phyloP scores from a whole-genome alignment of 1,140 invertebrate species.

The Leptonema lineaticorne region DNA sequence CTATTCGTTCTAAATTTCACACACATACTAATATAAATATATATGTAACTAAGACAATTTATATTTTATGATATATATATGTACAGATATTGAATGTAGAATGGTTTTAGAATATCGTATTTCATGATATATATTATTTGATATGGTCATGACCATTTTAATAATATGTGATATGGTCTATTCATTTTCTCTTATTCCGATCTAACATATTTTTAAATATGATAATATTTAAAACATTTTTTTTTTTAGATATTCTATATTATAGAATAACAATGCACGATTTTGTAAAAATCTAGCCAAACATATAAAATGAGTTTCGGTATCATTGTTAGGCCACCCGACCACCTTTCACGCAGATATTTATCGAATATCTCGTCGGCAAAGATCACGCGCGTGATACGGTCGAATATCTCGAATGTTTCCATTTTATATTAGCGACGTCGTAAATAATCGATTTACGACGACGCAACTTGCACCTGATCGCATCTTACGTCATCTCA shows the following conservation, averaged over 20 bases:
- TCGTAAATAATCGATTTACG: not conserved
- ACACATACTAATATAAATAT: not conserved
- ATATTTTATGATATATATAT: no score
- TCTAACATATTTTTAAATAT: no score
- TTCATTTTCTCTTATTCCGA: no score
- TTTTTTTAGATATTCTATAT: no score
- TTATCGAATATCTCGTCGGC: constrained; percentile 20
- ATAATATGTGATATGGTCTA: no score
- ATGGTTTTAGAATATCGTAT: no score
- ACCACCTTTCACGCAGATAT: constrained; percentile 24
- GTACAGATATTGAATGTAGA: no score
- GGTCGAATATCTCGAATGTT: constrained; percentile 18
- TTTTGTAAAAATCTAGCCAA: not conserved
- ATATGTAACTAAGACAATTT: no score
- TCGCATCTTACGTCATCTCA: not conserved
- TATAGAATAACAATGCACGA: no score
- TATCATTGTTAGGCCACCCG: constrained; percentile 21
- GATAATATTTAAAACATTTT: no score
- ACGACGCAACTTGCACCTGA: not conserved
- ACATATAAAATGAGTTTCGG: constrained; percentile 16
- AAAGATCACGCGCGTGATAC: constrained; percentile 15
- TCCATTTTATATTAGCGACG: constrained; percentile 12
- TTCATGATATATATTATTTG: no score
- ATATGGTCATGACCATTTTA: no score
- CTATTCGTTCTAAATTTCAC: constrained; percentile 19